A percentile compares a stretch with the other conserved stretches of the same genome.
Conservation (phyloP, 2,113 vertebrate species). For the Alaudala cheleensis region DNA sequence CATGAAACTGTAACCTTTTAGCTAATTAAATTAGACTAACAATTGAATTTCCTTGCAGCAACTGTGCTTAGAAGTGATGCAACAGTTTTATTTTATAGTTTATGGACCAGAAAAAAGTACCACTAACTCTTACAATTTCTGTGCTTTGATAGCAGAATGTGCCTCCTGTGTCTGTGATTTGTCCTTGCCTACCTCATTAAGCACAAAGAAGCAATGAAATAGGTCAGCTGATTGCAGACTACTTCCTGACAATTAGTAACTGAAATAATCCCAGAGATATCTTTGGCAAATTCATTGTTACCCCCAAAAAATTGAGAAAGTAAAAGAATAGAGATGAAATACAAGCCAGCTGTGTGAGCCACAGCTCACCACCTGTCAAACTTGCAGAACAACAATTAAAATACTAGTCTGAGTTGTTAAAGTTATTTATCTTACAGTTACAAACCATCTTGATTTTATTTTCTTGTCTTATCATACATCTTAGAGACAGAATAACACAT, state of each 20-base stretch:
- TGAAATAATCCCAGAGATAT: background rate
- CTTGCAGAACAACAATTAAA: background rate
- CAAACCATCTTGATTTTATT: background rate
- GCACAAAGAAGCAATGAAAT: background rate
- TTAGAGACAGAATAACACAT: background rate
- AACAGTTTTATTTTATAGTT: background rate
- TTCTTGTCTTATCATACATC: background rate
- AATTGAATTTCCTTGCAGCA: background rate
- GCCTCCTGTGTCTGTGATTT: background rate
- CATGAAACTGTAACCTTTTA: background rate
- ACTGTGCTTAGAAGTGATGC: background rate
- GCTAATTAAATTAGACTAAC: background rate
- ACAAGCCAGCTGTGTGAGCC: rapidly evolving
- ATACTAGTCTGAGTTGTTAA: background rate
- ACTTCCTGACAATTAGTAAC: background rate
- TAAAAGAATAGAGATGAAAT: background rate
- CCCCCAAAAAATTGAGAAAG: background rate
- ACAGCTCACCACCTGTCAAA: background rate
- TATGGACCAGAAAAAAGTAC: background rate
- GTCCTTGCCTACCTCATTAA: background rate
- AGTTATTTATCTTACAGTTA: background rate
- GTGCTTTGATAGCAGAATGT: background rate
- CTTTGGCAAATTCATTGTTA: background rate
- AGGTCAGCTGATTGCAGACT: background rate
- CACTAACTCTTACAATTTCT: background rate